Evolutionary conservation across 2,797 vertebrate genomes (phyloP).

Genomic region (Hypotaenidia philippensis): DNA sequence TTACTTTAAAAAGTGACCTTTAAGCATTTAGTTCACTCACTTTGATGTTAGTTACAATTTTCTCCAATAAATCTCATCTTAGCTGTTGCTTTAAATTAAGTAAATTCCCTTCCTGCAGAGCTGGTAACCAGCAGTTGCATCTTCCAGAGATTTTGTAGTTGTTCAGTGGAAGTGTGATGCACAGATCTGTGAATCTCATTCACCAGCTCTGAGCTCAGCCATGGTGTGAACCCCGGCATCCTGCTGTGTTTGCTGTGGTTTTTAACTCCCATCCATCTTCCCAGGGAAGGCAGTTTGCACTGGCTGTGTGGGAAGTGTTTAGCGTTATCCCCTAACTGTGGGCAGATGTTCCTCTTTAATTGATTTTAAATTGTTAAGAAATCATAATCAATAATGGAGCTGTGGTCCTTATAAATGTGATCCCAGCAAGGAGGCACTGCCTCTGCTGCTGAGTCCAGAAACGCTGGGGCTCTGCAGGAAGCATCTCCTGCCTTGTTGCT

Average conservation of each 20-base stretch:
- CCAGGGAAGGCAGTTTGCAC: background rate
- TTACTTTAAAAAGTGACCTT: background rate
- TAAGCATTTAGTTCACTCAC: background rate
- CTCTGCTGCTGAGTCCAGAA: background rate
- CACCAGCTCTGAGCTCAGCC: background rate
- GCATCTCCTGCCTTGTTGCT: background rate
- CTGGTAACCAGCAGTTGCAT: background rate
- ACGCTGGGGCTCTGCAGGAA: background rate
- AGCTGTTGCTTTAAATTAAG: background rate
- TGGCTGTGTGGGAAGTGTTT: background rate
- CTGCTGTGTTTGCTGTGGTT: background rate
- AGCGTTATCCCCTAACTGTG: background rate
- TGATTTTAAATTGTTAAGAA: background rate
- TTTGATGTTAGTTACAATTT: background rate
- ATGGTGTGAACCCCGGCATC: background rate
- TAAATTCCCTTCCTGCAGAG: background rate
- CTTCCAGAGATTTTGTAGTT: background rate
- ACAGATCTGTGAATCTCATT: background rate
- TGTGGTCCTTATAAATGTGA: background rate
- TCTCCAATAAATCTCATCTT: background rate
- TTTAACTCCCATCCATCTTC: background rate
- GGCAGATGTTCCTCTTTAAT: background rate
- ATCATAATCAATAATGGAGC: background rate
- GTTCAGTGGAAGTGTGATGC: background rate
- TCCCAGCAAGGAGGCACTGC: background rate